Evolutionary conservation across 2,888 invertebrate genomes (phyloP), one percentile per base, ranked within the genome.

Genomic region (Pomacea canaliculata): DNA sequence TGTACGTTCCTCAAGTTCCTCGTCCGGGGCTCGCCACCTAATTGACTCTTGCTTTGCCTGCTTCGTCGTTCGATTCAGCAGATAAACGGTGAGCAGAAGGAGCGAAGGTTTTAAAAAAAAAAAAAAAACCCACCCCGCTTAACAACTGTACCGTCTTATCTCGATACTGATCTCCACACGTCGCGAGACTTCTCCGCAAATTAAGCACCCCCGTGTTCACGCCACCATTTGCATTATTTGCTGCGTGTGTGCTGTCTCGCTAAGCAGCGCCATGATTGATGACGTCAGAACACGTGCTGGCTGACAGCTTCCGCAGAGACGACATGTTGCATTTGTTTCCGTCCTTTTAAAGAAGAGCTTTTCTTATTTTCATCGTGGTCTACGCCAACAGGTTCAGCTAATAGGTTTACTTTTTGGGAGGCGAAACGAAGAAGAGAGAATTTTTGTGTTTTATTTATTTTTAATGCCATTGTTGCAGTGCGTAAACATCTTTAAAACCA

Each of bases 11-110:
- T 68, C 13, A 68, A 27, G 23, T 19, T 68, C 18, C 68, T 12
- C 48, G 68, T 19, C 13, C 23, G 27, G 18, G 13, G 9, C 48
- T n/a, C 68, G 1, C 48, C 68, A 37, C 68, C 37, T 68, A 68
- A 68, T 68, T 68, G 68, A 68, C 68, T 68, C 68, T 68, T 68
- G 68, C 37, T 68, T 68, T 12, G 37, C 37, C 68, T 46, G 68
- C 19, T 27, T 37, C 68, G 68, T 19, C 37, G 48, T 68, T 68
- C 37, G 68, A 68, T 68, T 68, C 37, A 46, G 48, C 37, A 19
- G 68, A 68, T 68, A 68, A 68, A 46, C 5, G 68, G 8, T 19
- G 0, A 46, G 68, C 8, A n/a, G 48, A 3, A 19, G 37, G 37
- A 37, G 37, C 4, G 37, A 5, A 37, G 37, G 37, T 37, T 23